Conservation (phyloP, 2,888 invertebrate species). For the Drosophila hawaiiensis region DNA sequence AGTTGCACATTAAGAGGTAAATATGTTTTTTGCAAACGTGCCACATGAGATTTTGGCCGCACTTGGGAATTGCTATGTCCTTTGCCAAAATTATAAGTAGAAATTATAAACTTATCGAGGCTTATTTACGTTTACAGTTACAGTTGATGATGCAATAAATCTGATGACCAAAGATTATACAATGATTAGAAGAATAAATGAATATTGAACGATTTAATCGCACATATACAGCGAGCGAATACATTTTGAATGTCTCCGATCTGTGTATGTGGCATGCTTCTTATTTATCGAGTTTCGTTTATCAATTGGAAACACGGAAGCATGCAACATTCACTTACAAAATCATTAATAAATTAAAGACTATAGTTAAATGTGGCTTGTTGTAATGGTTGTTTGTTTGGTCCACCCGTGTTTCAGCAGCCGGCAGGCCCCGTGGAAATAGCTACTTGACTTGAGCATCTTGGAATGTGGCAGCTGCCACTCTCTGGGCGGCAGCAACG, state of each 20-base stretch:
- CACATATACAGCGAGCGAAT: conserved; percentile 26
- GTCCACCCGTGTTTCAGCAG: neutral
- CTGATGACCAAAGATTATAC: conserved; percentile 41
- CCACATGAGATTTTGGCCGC: conserved; percentile 70
- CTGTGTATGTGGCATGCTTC: conserved; percentile 8
- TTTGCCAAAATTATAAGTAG: conserved; percentile 53
- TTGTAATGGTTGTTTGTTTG: conserved; percentile 3
- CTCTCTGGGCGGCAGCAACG: conserved; percentile 3
- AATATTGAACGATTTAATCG: conserved; percentile 13
- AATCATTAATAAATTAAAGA: conserved; percentile 30
- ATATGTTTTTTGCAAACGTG: conserved; percentile 63
- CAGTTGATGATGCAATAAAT: conserved; percentile 11
- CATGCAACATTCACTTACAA: conserved; percentile 19
- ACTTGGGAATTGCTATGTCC: conserved; percentile 46
- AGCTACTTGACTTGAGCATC: conserved; percentile 30
- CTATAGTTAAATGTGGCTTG: conserved; percentile 16
- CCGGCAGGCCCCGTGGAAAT: conserved; percentile 10
- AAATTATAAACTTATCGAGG: conserved; percentile 2
- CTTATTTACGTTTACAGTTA: conserved; percentile 17
- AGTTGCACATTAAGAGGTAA: conserved; percentile 76
- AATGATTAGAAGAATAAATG: conserved; percentile 27
- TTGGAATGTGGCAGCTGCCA: conserved; percentile 35
- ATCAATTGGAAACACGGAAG: conserved; percentile 43
- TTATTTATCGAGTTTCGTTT: conserved; percentile 22
- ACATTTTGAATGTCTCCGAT: conserved; percentile 35